Conservation (phyloP, 2,797 vertebrate genomes). For the Cryptoprocta ferox region DNA sequence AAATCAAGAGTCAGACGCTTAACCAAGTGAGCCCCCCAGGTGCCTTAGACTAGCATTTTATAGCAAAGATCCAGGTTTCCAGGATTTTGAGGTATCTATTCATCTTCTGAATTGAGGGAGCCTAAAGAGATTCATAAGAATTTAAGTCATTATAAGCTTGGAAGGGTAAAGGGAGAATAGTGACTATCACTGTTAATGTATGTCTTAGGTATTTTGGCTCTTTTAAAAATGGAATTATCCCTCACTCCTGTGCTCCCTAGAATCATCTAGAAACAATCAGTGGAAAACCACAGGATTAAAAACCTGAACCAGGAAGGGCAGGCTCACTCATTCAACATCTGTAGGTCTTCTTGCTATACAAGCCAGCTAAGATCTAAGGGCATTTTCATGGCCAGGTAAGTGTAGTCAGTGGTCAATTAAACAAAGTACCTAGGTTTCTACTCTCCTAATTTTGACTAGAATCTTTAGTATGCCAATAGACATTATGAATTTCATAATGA, state of each 20-base stretch:
- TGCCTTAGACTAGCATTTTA: not conserved
- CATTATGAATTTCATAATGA: conserved; percentile 17
- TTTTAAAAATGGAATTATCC: not conserved
- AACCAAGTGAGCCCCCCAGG: too few relatives aligned
- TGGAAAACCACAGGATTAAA: not conserved
- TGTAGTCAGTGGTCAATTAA: not conserved
- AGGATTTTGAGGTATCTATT: not conserved
- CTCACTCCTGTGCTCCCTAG: not conserved
- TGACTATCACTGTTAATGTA: not conserved
- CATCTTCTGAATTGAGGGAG: not conserved
- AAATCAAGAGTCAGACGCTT: too few relatives aligned
- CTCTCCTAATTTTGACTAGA: not conserved
- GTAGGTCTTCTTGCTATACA: not conserved
- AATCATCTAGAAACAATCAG: not conserved
- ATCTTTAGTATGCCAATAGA: not conserved
- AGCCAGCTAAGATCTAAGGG: not conserved
- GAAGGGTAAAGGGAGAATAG: conserved; percentile 8
- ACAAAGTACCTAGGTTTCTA: not conserved
- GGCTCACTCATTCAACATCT: not conserved
- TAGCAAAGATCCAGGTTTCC: not conserved
- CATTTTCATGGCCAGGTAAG: not conserved
- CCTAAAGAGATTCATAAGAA: not conserved
- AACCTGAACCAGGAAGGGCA: not conserved
- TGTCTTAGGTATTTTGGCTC: not conserved
- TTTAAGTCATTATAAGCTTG: not conserved